Evolutionary conservation across 2,113 vertebrate genomes (phyloP).

Genomic region (Phrynosoma blainvillii): DNA sequence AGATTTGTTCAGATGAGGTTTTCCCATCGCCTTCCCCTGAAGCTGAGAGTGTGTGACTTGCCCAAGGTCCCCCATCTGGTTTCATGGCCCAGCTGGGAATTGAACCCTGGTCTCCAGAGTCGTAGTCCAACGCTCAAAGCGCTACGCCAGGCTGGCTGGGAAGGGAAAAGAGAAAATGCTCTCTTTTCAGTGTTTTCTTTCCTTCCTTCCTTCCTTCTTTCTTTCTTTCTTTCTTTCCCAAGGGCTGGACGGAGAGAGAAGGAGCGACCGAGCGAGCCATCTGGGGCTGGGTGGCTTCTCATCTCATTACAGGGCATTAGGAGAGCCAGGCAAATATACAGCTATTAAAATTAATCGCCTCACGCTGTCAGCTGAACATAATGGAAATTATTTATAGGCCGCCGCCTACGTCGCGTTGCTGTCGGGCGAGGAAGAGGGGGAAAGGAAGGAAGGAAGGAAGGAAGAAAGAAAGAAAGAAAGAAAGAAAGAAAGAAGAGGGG

Average conservation of each 20-base stretch:
- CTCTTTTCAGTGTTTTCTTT: background rate
- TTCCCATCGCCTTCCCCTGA: too few species aligned
- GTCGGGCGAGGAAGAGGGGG: slow-evolving; percentile 49
- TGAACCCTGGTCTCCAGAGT: too few species aligned
- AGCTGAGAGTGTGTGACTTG: too few species aligned
- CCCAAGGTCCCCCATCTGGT: too few species aligned
- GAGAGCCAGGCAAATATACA: slow-evolving; percentile 86
- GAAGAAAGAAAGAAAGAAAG: too few species aligned
- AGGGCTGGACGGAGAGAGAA: slow-evolving; percentile 39
- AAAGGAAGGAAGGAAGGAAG: too few species aligned
- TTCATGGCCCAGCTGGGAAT: too few species aligned
- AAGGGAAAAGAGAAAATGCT: background rate
- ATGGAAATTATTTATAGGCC: slow-evolving; percentile 87
- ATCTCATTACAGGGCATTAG: slow-evolving; percentile 83
- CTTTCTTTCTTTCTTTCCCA: background rate
- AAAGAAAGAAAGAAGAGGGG: background rate
- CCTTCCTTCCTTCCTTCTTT: background rate
- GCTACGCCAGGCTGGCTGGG: too few species aligned
- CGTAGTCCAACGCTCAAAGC: too few species aligned
- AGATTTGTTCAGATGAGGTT: too few species aligned
- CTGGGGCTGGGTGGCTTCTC: slow-evolving; percentile 80
- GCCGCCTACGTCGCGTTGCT: slow-evolving; percentile 80
- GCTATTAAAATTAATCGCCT: slow-evolving; percentile 88
- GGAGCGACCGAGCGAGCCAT: slow-evolving; percentile 62
- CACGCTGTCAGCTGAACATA: slow-evolving; percentile 85